Evolutionary conservation across 2,113 vertebrate genomes (phyloP).

Genomic region (Salvelinus namaycush): DNA sequence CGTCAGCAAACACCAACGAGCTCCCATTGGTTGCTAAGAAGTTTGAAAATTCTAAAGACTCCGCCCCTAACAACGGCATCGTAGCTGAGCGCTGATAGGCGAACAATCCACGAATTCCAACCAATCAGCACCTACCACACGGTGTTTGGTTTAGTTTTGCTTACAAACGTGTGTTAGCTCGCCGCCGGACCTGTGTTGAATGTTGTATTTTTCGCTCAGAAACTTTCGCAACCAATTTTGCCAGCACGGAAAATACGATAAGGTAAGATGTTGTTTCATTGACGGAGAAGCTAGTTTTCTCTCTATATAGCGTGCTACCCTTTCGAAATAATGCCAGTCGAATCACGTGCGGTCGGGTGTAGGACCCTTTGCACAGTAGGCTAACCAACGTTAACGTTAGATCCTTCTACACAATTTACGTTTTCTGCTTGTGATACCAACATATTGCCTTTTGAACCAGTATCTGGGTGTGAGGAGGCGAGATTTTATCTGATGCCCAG

Average conservation of each 20-base stretch:
- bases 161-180: conserved; percentile 10
- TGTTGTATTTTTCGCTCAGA: too few species aligned
- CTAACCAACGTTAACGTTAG: too few species aligned
- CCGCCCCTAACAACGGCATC: conserved; percentile 46
- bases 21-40: conserved; percentile 35
- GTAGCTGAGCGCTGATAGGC: conserved; percentile 68
- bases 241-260: neutral
- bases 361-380: too few species aligned
- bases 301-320: neutral
- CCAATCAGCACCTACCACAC: conserved; percentile 65
- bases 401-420: too few species aligned
- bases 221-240: neutral
- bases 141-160: conserved; percentile 20
- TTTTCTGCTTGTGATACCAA: too few species aligned
- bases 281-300: neutral
- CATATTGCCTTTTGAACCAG: too few species aligned
- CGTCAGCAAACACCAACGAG: neutral
- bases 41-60: conserved; percentile 69
- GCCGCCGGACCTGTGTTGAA: too few species aligned
- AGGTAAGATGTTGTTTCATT: neutral
- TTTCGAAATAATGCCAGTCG: neutral
- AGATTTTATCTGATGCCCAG: too few species aligned
- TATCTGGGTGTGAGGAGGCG: too few species aligned
- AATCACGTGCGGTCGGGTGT: neutral
- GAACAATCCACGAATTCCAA: conserved; percentile 9